Evolutionary conservation across 2,888 invertebrate genomes (phyloP).

Genomic region (Andrena bicolor): DNA sequence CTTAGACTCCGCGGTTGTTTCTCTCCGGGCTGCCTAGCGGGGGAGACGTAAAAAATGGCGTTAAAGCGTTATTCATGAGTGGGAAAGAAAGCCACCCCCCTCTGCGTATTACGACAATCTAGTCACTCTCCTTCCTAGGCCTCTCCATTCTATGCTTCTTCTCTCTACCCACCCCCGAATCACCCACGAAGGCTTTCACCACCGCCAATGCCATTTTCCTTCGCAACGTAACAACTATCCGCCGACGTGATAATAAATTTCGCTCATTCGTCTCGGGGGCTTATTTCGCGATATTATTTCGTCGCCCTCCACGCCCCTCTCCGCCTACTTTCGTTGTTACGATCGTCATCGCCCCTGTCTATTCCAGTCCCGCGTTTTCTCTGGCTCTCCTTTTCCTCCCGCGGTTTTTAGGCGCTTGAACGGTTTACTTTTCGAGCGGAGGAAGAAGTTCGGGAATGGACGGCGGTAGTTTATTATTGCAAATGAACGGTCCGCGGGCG

Average conservation of each 20-base stretch:
- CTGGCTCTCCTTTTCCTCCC: neutral
- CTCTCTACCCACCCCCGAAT: neutral
- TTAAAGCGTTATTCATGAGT: conserved; percentile 69
- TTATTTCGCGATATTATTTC: conserved; percentile 67
- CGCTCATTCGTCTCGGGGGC: conserved; percentile 68
- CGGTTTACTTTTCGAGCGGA: neutral
- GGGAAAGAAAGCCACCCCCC: conserved; percentile 50
- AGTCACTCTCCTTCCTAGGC: conserved; percentile 21
- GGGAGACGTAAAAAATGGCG: conserved; percentile 62
- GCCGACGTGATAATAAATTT: conserved; percentile 82
- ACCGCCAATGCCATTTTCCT: conserved; percentile 58
- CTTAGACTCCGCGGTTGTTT: conserved; percentile 51
- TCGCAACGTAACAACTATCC: conserved; percentile 77
- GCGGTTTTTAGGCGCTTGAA: neutral
- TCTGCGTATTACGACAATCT: conserved; percentile 45
- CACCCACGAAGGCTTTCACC: neutral
- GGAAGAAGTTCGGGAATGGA: neutral
- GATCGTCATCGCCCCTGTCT: conserved; percentile 11
- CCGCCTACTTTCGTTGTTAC: conserved; percentile 20
- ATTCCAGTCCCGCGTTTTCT: neutral
- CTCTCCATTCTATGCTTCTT: neutral
- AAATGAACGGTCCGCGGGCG: neutral
- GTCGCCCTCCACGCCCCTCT: neutral
- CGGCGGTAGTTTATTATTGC: conserved; percentile 1
- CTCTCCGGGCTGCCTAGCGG: conserved; percentile 32